These are phyloP conservation scores for Lichenostomus cassidix DNA, from an alignment of 2,113 vertebrate genomes.

Conservation along the genomic window DNA sequence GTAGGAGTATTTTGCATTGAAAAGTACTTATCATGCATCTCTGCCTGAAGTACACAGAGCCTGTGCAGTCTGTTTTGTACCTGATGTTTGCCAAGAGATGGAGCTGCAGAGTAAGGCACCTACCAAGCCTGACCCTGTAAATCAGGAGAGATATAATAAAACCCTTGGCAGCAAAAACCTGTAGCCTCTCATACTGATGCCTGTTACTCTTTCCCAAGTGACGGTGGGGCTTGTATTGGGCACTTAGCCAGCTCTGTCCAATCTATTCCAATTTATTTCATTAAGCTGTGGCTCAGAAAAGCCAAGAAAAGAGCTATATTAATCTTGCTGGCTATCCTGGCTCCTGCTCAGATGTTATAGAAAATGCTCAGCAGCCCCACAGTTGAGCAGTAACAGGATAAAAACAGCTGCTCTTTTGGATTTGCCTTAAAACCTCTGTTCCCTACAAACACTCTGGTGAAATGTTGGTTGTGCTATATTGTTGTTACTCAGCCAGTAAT, in stretches of 20 bases:
- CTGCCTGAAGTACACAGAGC: not conserved
- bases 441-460: not conserved
- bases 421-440: not conserved
- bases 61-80: not conserved
- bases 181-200: not conserved
- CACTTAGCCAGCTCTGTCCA: not conserved
- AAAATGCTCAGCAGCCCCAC: not conserved
- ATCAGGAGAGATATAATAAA: not conserved
- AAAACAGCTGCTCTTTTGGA: not conserved
- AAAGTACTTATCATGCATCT: not conserved
- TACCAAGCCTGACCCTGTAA: not conserved
- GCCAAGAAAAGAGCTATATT: not conserved
- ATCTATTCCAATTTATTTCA: conserved; percentile 34
- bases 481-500: not conserved
- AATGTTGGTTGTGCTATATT: not conserved
- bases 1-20: not conserved
- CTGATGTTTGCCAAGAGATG: conserved; percentile 36
- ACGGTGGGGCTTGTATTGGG: rapidly evolving
- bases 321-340: not conserved
- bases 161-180: not conserved
- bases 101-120: conserved; percentile 32
- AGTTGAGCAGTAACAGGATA: not conserved
- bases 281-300: not conserved
- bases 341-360: not conserved
- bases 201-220: not conserved